Base-by-base conservation (phyloP, 2,888 invertebrate species). In the Tholera decimalis region DNA sequence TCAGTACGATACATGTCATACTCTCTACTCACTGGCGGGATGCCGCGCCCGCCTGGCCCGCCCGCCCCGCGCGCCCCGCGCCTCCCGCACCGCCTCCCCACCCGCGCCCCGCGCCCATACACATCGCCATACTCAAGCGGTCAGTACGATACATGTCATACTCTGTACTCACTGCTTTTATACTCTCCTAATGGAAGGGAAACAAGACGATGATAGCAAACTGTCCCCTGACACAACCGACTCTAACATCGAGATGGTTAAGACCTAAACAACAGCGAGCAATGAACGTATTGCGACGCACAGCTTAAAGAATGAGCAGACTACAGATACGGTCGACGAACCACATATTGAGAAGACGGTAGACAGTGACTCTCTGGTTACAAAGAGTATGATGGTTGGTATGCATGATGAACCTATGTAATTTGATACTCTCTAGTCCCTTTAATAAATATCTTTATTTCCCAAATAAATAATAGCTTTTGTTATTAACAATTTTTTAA, bases 91-190 rank as follows among this genome's bases (percentile, higher is more conserved):
- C 13, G 0, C 13, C 28, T 2, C 33, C 1, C 3, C 3, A 11
- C 35, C 63, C 70, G 20, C 64, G 64, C 18, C 70, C 64, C 4
- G 30, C 35, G 13, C 30, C 35, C 28, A 37, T 59, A 6, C 67
- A 83, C 68, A 57, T 78, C n/a, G 58, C 81, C 5, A 57, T 83
- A n/a, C 77, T 69, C 22, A 75, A 58, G 7, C 46, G 76, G 71
- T 71, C 9, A 60, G 72, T 73, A 13, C n/a, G 26, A 13, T 39
- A 28, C 1, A n/a, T n/a, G n/a, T n/a, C n/a, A n/a, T n/a, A n/a
- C n/a, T 7, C 35, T 15, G 13, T 4, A 5, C n/a, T 1, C 8
- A 11, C 56, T 68, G 1, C 28, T 28, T 6, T 11, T 9, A 59
- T 64, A 1, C 20, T 7, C 37, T 1, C 13, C 3, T n/a, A 30